A percentile compares a stretch with the other conserved stretches of the same genome.
Evolutionary conservation across 2,113 vertebrate genomes (phyloP).

Genomic region (Myiozetetes cayanensis): DNA sequence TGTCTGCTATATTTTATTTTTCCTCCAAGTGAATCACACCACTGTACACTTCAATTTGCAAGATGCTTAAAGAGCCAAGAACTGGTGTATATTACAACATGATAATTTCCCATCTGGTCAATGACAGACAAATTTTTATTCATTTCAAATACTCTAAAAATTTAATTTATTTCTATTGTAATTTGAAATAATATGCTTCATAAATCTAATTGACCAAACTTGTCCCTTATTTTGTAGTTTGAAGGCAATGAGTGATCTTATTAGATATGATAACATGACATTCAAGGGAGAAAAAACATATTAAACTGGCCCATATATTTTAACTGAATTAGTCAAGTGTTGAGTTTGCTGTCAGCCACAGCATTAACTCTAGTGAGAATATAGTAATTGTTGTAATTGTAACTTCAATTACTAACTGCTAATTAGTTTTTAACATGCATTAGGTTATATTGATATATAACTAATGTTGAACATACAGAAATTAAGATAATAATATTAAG

Average conservation of each 20-base stretch:
- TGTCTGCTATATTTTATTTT: conserved; percentile 78
- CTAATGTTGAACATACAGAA: background rate
- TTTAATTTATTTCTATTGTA: conserved; percentile 22
- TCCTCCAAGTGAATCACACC: conserved; percentile 76
- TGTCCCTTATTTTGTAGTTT: background rate
- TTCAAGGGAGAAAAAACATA: background rate
- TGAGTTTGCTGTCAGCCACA: background rate
- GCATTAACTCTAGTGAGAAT: background rate
- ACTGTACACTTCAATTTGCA: conserved; percentile 79
- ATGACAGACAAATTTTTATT: conserved; percentile 66
- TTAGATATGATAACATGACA: background rate
- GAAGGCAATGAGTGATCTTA: background rate
- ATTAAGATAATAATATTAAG: background rate
- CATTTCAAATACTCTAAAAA: conserved; percentile 66
- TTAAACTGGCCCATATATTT: background rate
- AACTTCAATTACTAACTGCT: background rate
- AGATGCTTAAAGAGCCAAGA: conserved; percentile 70
- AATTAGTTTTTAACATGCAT: background rate
- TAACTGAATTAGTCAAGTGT: background rate
- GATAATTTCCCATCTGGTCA: conserved; percentile 74
- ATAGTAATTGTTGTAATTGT: background rate
- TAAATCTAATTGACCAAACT: background rate
- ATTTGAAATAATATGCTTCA: background rate
- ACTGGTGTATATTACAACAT: conserved; percentile 70
- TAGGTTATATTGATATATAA: background rate